Conservation (phyloP, 1,140 invertebrate species). For the Scaptomyza graminum region DNA sequence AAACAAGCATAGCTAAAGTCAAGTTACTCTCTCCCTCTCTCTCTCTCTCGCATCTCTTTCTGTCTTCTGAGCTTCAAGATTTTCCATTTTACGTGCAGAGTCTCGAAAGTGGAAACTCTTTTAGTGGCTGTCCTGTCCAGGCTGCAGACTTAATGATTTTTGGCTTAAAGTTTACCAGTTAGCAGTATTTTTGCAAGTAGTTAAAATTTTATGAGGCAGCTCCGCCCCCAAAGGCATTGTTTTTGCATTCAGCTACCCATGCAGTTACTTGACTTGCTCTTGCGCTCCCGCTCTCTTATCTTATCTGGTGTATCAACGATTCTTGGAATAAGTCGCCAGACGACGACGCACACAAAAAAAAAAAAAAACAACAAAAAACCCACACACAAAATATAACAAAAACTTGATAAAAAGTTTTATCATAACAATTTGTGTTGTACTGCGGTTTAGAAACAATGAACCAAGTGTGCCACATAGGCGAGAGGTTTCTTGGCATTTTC, state of each 20-base stretch:
- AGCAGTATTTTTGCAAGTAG: conserved; percentile 81
- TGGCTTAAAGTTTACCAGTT: conserved; percentile 81
- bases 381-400: conserved; percentile 45
- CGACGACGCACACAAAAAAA: conserved; percentile 20
- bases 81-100: conserved; percentile 4
- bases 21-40: conserved; percentile 10
- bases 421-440: conserved; percentile 82
- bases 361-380: neutral
- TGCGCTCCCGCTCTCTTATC: conserved; percentile 30
- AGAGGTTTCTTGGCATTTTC: neutral
- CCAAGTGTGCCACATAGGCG: conserved; percentile 42
- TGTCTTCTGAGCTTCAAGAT: neutral
- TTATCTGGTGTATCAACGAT: conserved; percentile 59
- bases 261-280: conserved; percentile 12
- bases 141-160: conserved; percentile 79
- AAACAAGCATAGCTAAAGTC: conserved; percentile 48
- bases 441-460: conserved; percentile 42
- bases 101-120: conserved; percentile 29
- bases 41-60: too few species aligned
- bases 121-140: conserved; percentile 33
- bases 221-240: conserved; percentile 57
- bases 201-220: conserved; percentile 76
- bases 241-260: conserved; percentile 55
- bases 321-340: conserved; percentile 35
- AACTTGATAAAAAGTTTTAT: conserved; percentile 83